These are phyloP conservation scores for Beroe forskalii DNA, from an alignment of 37 sponge, comb jelly and placozoan genomes.

Conservation along the genomic window DNA sequence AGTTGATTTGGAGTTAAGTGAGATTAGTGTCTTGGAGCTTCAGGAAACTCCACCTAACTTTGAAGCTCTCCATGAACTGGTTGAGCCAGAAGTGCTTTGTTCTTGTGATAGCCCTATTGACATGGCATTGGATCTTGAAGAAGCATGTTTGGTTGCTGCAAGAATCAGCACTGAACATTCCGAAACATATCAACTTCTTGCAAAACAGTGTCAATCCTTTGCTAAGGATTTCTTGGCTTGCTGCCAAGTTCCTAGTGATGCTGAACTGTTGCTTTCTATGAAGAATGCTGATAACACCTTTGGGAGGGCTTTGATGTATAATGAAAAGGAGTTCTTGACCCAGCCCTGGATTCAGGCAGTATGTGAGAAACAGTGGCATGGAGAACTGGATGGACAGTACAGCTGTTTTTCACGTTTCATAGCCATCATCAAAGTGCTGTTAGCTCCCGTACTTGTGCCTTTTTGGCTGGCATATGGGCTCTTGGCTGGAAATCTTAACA, in stretches of 20 bases:
- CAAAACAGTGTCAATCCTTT: constrained; percentile 45
- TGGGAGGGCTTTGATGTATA: constrained; percentile 54
- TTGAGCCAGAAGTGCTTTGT: constrained; percentile 45
- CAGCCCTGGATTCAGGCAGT: constrained; percentile 64
- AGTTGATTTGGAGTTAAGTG: constrained; percentile 55
- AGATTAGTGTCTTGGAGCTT: constrained; percentile 54
- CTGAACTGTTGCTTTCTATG: constrained; percentile 37
- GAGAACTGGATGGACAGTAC: constrained; percentile 18
- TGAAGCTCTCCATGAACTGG: constrained; percentile 39
- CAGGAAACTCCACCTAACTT: constrained; percentile 63
- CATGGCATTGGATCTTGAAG: constrained; percentile 44
- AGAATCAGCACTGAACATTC: constrained; percentile 25
- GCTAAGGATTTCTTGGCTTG: constrained; percentile 58
- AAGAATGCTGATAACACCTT: constrained; percentile 65
- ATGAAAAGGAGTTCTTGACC: constrained; percentile 57
- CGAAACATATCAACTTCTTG: neutral
- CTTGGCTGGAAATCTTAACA: neutral
- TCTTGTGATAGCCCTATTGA: constrained; percentile 40
- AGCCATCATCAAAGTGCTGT: constrained; percentile 41
- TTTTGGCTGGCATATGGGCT: constrained; percentile 4
- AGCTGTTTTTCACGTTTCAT: neutral
- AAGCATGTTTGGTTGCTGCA: constrained; percentile 50
- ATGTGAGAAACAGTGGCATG: constrained; percentile 56
- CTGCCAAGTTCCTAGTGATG: constrained; percentile 62
- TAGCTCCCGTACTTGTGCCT: constrained; percentile 26